Evolutionary conservation across 92 coral and sea anemone species (phyloP).

Genomic region (Bergia puertoricense): DNA sequence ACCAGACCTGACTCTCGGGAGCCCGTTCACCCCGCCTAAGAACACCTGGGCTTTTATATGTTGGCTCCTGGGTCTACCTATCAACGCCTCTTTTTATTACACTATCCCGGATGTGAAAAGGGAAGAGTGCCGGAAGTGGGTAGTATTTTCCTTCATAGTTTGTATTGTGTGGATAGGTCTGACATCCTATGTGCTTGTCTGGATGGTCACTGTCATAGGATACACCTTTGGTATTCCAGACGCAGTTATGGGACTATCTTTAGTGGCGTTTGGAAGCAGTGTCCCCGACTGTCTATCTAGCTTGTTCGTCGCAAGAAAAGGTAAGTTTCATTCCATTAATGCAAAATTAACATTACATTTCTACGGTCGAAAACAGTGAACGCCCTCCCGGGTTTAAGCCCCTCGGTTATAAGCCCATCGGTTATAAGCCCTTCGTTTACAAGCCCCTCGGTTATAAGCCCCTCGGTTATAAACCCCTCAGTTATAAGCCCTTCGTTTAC

Average conservation of each 20-base stretch:
- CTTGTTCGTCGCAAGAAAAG: slow-evolving; percentile 95
- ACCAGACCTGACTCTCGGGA: slow-evolving; percentile 92
- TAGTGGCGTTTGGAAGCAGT: slow-evolving; percentile 98
- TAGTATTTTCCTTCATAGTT: slow-evolving; percentile 72
- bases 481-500: too few species aligned
- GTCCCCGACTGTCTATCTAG: slow-evolving; percentile 98
- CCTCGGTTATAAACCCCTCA: too few species aligned
- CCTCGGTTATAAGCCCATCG: background rate
- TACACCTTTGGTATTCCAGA: slow-evolving; percentile 96
- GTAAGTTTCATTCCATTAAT: slow-evolving; percentile 31
- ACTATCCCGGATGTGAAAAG: slow-evolving; percentile 96
- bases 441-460: too few species aligned
- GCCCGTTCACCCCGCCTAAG: slow-evolving; percentile 82
- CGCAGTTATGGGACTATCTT: slow-evolving; percentile 95
- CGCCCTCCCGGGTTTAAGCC: too few species aligned
- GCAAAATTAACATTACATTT: too few species aligned
- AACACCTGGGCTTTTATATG: slow-evolving; percentile 79
- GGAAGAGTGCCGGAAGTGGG: slow-evolving; percentile 82
- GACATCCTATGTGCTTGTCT: slow-evolving; percentile 93
- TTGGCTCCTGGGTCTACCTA: slow-evolving; percentile 89
- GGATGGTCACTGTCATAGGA: slow-evolving; percentile 99
- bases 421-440: too few species aligned
- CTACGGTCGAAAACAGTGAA: too few species aligned
- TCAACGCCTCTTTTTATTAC: slow-evolving; percentile 68
- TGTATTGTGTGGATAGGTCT: slow-evolving; percentile 95